Evolutionary conservation across 2,888 invertebrate species (phyloP).

Genomic region (Andrena fulva): DNA sequence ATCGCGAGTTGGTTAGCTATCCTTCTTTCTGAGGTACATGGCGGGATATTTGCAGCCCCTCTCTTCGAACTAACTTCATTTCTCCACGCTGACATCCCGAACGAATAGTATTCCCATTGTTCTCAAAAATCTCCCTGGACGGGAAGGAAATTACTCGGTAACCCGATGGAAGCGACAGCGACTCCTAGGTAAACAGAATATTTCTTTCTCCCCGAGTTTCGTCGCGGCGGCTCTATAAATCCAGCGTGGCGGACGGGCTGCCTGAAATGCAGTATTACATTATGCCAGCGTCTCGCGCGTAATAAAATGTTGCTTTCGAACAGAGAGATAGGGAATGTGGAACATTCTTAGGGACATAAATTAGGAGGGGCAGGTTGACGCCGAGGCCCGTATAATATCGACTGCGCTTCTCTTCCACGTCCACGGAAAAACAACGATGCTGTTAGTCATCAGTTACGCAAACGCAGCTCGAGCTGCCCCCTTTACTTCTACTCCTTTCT

Average conservation of each 20-base stretch:
- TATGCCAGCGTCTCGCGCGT: slow-evolving; percentile 56
- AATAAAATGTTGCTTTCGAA: slow-evolving; percentile 66
- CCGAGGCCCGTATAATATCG: slow-evolving; percentile 44
- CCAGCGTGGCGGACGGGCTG: slow-evolving; percentile 22
- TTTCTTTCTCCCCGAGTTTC: slow-evolving; percentile 29
- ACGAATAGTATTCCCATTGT: background rate
- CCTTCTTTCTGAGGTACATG: too few species aligned
- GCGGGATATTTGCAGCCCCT: too few species aligned
- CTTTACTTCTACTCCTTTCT: background rate
- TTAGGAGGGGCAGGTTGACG: slow-evolving; percentile 47
- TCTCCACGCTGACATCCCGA: background rate
- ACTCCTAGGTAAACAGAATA: slow-evolving; percentile 30
- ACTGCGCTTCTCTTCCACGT: slow-evolving; percentile 6
- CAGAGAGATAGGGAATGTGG: slow-evolving; percentile 49
- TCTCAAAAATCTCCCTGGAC: background rate
- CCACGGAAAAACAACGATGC: slow-evolving; percentile 13
- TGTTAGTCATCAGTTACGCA: background rate
- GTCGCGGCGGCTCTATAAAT: slow-evolving; percentile 46
- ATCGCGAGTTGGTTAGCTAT: too few species aligned
- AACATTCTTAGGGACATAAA: slow-evolving; percentile 57
- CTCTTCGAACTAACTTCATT: background rate
- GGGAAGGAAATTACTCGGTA: slow-evolving; percentile 19
- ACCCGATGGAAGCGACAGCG: background rate
- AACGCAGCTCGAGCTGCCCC: background rate
- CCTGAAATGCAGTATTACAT: slow-evolving; percentile 52